Conservation (phyloP, 2,888 invertebrate species). For the Cyclophora albipunctata region DNA sequence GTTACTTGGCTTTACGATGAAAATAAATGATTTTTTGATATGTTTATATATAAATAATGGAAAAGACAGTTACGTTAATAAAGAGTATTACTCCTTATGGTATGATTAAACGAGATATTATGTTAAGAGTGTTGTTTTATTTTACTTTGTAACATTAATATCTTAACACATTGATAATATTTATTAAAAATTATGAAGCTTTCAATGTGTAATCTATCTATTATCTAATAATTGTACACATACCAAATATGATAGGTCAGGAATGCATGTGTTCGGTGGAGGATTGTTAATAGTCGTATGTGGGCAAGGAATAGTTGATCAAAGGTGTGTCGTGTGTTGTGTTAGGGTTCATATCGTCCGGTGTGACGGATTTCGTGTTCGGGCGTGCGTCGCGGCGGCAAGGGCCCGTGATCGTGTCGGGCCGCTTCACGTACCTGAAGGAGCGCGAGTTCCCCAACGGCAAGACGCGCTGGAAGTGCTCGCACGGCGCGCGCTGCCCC, state of each 20-base stretch:
- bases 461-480: constrained; percentile 43
- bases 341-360: constrained; percentile 13
- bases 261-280: too few species aligned
- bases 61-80: constrained; percentile 61
- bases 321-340: too few species aligned
- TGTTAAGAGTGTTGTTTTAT: constrained; percentile 32
- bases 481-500: constrained; percentile 33
- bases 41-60: constrained; percentile 35
- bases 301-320: too few species aligned
- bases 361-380: constrained; percentile 36
- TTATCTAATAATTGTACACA: too few species aligned
- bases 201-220: too few species aligned
- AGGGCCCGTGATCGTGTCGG: constrained; percentile 39
- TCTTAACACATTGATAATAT: too few species aligned
- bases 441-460: constrained; percentile 42
- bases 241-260: too few species aligned
- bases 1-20: constrained; percentile 45
- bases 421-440: constrained; percentile 40
- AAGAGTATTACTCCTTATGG: constrained; percentile 63
- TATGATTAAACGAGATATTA: constrained; percentile 59
- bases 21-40: constrained; percentile 42
- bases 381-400: constrained; percentile 29
- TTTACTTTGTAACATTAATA: constrained; percentile 3
- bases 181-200: too few species aligned
- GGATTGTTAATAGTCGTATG: too few species aligned